Conservation (phyloP, 1,140 invertebrate genomes). For the Dolichoris vasculosae region DNA sequence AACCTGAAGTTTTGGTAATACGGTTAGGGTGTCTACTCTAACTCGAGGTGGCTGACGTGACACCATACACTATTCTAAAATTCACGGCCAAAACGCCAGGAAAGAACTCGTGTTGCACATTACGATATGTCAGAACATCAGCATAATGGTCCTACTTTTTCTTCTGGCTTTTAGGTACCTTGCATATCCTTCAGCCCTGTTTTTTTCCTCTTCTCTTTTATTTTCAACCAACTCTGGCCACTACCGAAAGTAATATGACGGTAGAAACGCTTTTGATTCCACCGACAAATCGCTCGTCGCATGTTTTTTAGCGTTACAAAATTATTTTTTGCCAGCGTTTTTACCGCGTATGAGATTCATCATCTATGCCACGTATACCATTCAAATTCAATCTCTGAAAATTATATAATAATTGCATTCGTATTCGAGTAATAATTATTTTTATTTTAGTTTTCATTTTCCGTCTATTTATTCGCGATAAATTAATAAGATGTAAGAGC, state of each 20-base stretch:
- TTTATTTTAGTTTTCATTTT: no score
- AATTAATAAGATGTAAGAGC: no score
- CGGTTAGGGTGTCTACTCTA: constrained; percentile 57
- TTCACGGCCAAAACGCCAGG: constrained; percentile 56
- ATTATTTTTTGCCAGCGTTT: neutral
- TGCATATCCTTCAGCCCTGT: constrained; percentile 29
- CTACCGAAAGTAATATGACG: constrained; percentile 23
- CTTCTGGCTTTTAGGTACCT: constrained; percentile 61
- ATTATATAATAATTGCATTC: no score
- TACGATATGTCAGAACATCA: constrained; percentile 62
- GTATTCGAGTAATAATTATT: no score
- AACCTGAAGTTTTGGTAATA: constrained; percentile 51
- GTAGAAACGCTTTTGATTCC: neutral
- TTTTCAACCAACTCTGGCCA: constrained; percentile 33
- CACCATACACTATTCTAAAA: constrained; percentile 43
- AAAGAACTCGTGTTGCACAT: constrained; percentile 50
- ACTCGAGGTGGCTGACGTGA: constrained; percentile 38
- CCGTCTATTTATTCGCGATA: no score
- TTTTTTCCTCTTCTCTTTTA: neutral
- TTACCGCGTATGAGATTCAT: neutral
- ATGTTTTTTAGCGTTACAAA: neutral
- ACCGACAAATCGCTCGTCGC: constrained; percentile 38
- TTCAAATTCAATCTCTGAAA: no score
- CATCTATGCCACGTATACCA: no score
- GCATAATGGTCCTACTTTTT: constrained; percentile 62